phyloP scores from a whole-genome alignment of 2,888 invertebrate species.

The Sipunculus nudus region DNA sequence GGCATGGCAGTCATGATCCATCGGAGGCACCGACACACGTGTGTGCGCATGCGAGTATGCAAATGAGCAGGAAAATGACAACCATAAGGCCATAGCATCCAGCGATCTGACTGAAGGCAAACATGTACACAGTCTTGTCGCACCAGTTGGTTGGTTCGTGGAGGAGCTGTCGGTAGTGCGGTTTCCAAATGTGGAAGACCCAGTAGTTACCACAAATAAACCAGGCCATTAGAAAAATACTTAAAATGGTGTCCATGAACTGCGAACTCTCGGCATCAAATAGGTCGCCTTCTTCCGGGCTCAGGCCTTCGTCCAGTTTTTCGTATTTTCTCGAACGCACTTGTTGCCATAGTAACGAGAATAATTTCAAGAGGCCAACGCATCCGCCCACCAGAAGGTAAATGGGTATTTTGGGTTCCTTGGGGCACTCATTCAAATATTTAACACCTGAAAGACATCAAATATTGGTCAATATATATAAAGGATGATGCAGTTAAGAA shows the following conservation, averaged over 20 bases:
- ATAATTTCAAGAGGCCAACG: conserved; percentile 74
- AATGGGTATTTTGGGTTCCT: conserved; percentile 79
- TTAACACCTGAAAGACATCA: conserved; percentile 78
- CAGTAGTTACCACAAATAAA: conserved; percentile 83
- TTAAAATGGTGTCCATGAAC: conserved; percentile 75
- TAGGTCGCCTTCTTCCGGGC: conserved; percentile 54
- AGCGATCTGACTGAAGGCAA: conserved; percentile 78
- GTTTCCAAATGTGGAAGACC: conserved; percentile 81
- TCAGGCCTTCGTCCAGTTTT: conserved; percentile 52
- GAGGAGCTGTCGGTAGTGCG: conserved; percentile 77
- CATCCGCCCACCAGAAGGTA: conserved; percentile 87
- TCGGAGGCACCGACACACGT: conserved; percentile 23
- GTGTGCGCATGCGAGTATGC: conserved; percentile 44
- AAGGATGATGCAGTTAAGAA: no score
- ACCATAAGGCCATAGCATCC: conserved; percentile 75
- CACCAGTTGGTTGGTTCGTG: conserved; percentile 85
- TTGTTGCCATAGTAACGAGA: conserved; percentile 74
- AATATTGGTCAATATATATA: no score
- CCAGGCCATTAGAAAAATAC: conserved; percentile 78
- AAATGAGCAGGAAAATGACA: conserved; percentile 38
- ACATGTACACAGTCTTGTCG: conserved; percentile 80
- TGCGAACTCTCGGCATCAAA: conserved; percentile 70
- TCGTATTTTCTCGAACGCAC: conserved; percentile 72
- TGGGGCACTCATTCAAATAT: conserved; percentile 81
- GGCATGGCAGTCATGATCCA: conserved; percentile 15